Evolutionary conservation across 2,113 vertebrate species (phyloP).

Genomic region (Sylvia atricapilla): DNA sequence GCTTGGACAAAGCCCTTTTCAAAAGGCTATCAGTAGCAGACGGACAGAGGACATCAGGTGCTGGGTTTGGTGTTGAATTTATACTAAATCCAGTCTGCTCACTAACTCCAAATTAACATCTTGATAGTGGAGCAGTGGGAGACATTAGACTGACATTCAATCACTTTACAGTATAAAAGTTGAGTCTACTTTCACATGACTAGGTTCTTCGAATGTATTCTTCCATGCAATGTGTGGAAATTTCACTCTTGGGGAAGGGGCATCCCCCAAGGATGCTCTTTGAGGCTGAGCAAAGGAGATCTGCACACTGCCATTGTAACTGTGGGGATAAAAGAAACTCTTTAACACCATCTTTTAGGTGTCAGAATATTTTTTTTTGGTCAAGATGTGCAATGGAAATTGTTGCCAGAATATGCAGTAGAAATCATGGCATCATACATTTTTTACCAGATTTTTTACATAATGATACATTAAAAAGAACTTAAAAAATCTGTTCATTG

Average conservation of each 20-base stretch:
- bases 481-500: accelerated
- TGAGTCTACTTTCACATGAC: background rate
- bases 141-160: no score
- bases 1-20: accelerated
- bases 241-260: background rate
- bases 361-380: background rate
- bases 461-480: background rate
- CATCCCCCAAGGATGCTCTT: no score
- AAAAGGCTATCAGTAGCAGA: background rate
- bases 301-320: background rate
- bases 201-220: background rate
- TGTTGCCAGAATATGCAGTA: background rate
- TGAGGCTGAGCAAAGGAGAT: background rate
- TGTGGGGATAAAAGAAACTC: background rate
- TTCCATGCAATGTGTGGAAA: background rate
- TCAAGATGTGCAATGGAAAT: background rate
- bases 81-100: background rate
- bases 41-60: background rate
- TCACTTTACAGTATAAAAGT: background rate
- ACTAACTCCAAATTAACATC: background rate
- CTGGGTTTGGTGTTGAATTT: background rate
- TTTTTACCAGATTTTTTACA: background rate
- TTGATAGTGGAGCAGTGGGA: background rate
- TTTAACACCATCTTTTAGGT: background rate
- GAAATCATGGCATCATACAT: background rate